phyloP scores from a whole-genome alignment of 2,797 vertebrate species.

The Botia almorhae region DNA sequence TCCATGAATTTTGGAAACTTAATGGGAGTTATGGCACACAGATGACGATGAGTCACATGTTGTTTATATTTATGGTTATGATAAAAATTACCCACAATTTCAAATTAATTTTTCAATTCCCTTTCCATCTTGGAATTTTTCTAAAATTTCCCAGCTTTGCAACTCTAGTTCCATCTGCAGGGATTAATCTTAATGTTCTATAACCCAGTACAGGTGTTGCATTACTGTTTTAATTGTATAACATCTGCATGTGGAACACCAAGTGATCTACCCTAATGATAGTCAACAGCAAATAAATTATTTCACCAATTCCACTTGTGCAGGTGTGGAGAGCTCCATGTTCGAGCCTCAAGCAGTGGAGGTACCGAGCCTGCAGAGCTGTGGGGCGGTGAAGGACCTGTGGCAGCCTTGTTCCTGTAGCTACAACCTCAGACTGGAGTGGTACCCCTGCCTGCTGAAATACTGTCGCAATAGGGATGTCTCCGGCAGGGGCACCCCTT shows the following conservation, averaged over 20 bases:
- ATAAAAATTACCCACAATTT: no score
- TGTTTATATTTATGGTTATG: no score
- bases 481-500: conserved; percentile 81
- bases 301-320: neutral
- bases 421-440: conserved; percentile 90
- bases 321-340: conserved; percentile 89
- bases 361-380: conserved; percentile 78
- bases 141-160: no score
- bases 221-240: neutral
- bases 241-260: neutral
- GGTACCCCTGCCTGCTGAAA: conserved; percentile 97
- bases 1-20: no score
- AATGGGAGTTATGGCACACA: no score
- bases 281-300: neutral
- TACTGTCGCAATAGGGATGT: conserved; percentile 90
- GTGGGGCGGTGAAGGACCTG: conserved; percentile 79
- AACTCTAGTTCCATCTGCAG: neutral
- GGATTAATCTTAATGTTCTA: neutral
- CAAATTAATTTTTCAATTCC: no score
- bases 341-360: conserved; percentile 84
- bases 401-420: conserved; percentile 90
- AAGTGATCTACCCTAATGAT: neutral
- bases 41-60: no score
- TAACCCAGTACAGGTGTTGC: neutral
- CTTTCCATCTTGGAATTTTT: no score